These are phyloP conservation scores for human (Homo sapiens) DNA, from an alignment of 2,113 vertebrate genomes.

Conservation along the genomic window GRCh38 chr5:85285501-85286000, in stretches of 20 bases:
- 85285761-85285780: background rate
- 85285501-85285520: background rate
- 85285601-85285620: background rate
- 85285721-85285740: background rate
- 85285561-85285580: background rate
- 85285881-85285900: background rate
- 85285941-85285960: background rate
- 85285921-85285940: background rate
- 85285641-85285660: background rate
- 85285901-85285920: background rate
- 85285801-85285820: background rate
- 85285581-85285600: background rate
- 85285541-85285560: background rate
- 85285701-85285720: background rate
- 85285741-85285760: background rate
- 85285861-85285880: too few relatives aligned
- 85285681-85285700: background rate
- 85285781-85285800: background rate
- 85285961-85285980: background rate
- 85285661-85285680: background rate
- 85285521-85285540: background rate
- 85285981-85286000: background rate
- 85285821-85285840: background rate
- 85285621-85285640: background rate
- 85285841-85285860: background rate